Evolutionary conservation across 1,140 invertebrate genomes (phyloP).

Genomic region (Nymphalis io): DNA sequence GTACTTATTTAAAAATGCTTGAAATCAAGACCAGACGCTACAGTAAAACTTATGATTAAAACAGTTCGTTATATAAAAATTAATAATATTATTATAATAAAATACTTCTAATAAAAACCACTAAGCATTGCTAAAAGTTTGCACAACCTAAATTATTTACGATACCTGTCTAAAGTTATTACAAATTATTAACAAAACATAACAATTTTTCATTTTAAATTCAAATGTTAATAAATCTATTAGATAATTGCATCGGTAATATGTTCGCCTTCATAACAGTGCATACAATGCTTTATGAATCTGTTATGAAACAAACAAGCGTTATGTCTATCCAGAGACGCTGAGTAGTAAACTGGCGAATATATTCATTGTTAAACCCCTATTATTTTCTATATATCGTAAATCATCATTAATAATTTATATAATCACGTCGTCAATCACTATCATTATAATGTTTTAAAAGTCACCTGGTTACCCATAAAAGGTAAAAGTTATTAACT

Average conservation of each 20-base stretch:
- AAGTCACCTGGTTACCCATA: too few relatives aligned
- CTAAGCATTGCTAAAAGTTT: not conserved
- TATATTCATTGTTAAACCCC: not conserved
- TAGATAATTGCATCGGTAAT: slow-evolving; percentile 26
- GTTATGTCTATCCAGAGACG: not conserved
- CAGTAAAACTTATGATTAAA: too few relatives aligned
- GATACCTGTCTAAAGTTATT: not conserved
- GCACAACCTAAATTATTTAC: not conserved
- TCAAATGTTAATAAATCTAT: slow-evolving; percentile 19
- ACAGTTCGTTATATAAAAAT: too few relatives aligned
- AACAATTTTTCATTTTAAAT: not conserved
- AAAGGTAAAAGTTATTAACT: not conserved
- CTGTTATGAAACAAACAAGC: slow-evolving; percentile 8
- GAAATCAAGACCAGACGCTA: too few relatives aligned
- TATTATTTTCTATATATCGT: not conserved
- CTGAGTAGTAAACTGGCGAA: not conserved
- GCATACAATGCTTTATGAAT: slow-evolving; percentile 28
- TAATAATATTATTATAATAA: too few relatives aligned
- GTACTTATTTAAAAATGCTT: too few relatives aligned
- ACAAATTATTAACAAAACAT: slow-evolving; percentile 3
- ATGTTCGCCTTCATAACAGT: slow-evolving; percentile 25
- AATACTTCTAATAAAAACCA: too few relatives aligned
- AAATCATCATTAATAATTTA: not conserved
- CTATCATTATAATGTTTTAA: too few relatives aligned
- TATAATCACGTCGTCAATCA: slow-evolving; percentile 2